Percentiles rank a stretch among this genome's conserved stretches.
phyloP scores from a whole-genome alignment of 37 sponge, comb jelly and placozoan species.

The Bolinopsis microptera region DNA sequence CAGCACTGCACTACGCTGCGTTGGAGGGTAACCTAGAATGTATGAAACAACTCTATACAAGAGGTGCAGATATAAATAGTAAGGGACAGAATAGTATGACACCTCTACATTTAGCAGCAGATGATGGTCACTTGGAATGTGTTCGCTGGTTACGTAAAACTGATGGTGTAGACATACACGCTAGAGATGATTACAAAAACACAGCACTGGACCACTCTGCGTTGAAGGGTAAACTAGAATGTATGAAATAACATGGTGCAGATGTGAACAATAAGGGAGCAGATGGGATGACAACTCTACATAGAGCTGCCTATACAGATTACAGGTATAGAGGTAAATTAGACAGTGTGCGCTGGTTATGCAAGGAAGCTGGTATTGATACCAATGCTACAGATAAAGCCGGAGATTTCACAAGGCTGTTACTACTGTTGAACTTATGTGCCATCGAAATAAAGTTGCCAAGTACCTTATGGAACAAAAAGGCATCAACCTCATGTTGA shows the following conservation, averaged over 20 bases:
- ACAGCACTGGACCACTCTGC: background rate
- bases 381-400: background rate
- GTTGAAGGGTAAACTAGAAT: background rate
- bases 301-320: background rate
- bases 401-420: no score
- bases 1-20: background rate
- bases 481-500: no score
- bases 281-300: background rate
- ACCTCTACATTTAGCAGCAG: background rate
- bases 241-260: background rate
- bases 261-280: background rate
- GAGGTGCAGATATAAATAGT: background rate
- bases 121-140: background rate
- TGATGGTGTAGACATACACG: background rate
- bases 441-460: no score
- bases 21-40: background rate
- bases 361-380: background rate
- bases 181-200: background rate
- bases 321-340: no score
- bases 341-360: background rate
- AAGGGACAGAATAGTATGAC: background rate
- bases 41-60: background rate
- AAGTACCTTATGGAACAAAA: no score
- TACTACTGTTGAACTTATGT: no score
- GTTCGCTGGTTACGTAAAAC: background rate